Conservation (phyloP, 92 coral and sea anemone species). For the Palythoa grandis region DNA sequence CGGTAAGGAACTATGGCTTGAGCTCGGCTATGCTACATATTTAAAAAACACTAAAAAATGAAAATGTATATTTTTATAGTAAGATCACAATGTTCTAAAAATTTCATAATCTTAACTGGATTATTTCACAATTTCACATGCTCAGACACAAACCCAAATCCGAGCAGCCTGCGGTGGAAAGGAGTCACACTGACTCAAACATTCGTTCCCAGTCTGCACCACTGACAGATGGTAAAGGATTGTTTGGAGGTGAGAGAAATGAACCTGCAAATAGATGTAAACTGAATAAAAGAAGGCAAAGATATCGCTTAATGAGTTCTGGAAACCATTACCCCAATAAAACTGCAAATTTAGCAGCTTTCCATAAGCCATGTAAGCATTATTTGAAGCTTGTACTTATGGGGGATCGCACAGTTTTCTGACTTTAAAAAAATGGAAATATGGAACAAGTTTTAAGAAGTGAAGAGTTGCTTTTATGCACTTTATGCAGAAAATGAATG, state of each 20-base stretch:
- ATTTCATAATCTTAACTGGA: neutral
- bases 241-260: constrained; percentile 67
- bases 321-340: neutral
- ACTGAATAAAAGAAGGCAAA: neutral
- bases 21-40: too few species aligned
- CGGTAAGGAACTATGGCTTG: too few species aligned
- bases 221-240: constrained; percentile 68
- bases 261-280: neutral
- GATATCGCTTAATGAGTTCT: too few species aligned
- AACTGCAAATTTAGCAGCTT: too few species aligned
- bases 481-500: too few species aligned
- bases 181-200: constrained; percentile 76
- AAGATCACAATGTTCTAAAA: neutral
- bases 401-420: too few species aligned
- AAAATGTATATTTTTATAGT: neutral
- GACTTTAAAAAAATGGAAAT: too few species aligned
- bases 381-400: too few species aligned
- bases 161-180: constrained; percentile 14
- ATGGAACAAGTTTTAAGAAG: too few species aligned
- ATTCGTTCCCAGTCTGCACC: constrained; percentile 85
- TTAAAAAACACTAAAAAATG: too few species aligned
- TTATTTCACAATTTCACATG: neutral
- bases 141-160: constrained; percentile 8
- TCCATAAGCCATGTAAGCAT: too few species aligned
- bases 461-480: too few species aligned